Evolutionary conservation across 2,888 invertebrate genomes (phyloP), one percentile per base, ranked within the genome.

Genomic region (Stictocephala bisonia): DNA sequence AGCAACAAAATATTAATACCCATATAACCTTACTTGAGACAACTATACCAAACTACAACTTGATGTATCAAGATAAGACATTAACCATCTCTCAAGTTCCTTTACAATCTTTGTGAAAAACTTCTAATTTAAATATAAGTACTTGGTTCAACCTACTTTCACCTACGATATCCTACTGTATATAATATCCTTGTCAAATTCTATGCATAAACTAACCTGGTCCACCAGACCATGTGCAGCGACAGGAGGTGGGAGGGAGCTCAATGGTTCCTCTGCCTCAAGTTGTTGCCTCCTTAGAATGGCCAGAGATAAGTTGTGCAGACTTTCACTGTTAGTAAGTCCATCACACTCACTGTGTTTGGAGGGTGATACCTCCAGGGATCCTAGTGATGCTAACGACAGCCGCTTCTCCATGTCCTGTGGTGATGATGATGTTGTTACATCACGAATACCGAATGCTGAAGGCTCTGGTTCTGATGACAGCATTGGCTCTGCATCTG

Each of bases 241-340:
- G 7, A 56, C 24, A 9, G 68, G 60, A 3, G 58, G 29, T 7
- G 58, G 56, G 40, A 75, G 53, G 13, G 69, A 50, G 15, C 44
- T 69, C 6, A 56, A 48, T 29, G 68, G 60, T 53, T 76, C 77
- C 72, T 84, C 84, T 70, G 85, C 84, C 15, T 90, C 90, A 75
- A 88, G 87, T 78, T 90, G 89, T 80, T 93, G 92, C 0, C 93
- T 88, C 81, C 88, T 88, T 60, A 91, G 87, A 81, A 93, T 93
- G 68, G 93, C 91, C 79, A 92, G 92, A 0, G 93, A 91, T 7
- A 94, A 84, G 83, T 91, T 93, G 80, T 92, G 92, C 48, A 94
- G 86, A 48, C 93, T 93, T 81, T 93, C 93, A 71, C 81, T 81
- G 78, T 88, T 22, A 53, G 50, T n/a, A 26, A 24, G 22, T 2